Conservation (phyloP, 2,113 vertebrate genomes). For the Lagopus muta region DNA sequence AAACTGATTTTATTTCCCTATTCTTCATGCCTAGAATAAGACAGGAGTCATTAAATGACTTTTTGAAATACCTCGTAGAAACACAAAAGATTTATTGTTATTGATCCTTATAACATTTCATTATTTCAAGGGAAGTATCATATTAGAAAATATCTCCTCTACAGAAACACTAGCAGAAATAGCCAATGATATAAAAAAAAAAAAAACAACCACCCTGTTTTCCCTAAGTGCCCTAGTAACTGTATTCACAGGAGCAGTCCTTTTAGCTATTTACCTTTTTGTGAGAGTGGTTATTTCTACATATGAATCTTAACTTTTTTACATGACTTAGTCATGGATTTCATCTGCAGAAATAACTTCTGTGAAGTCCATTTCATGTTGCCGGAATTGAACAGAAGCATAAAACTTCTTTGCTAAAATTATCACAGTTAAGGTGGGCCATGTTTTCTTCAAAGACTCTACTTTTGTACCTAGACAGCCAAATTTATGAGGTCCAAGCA, state of each 20-base stretch:
- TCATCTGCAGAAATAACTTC: not conserved
- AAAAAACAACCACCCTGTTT: not conserved
- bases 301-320: not conserved
- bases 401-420: not conserved
- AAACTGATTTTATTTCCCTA: not conserved
- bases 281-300: not conserved
- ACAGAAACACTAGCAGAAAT: not conserved
- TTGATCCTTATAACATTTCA: not conserved
- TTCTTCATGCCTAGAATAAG: not conserved
- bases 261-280: not conserved
- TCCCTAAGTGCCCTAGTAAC: not conserved
- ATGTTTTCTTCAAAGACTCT: not conserved
- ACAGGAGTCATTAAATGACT: not conserved
- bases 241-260: not conserved
- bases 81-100: not conserved
- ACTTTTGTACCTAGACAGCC: not conserved
- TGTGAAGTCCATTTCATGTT: not conserved
- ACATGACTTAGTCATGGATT: accelerated
- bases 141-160: not conserved
- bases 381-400: not conserved
- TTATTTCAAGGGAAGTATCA: not conserved
- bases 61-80: not conserved
- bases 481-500: not conserved
- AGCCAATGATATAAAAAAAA: not conserved
- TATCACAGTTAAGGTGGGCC: not conserved